These are phyloP conservation scores for Pelobates fuscus DNA, from an alignment of 2,113 vertebrate genomes.

Conservation along the genomic window DNA sequence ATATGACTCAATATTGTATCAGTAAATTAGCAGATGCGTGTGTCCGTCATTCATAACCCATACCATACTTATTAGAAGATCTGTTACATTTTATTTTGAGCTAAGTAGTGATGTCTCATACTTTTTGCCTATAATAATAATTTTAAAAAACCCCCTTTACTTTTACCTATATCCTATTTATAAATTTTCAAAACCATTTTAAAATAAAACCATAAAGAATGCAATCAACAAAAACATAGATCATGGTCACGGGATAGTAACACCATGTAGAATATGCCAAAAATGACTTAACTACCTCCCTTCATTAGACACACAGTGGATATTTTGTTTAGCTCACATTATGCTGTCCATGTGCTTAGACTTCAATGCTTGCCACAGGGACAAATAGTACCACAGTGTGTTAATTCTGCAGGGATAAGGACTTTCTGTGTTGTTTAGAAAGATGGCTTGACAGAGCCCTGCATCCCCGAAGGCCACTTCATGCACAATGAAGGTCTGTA, in stretches of 20 bases:
- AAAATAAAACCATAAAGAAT: too few species aligned
- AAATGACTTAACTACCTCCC: conserved; percentile 39
- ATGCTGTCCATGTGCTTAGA: conserved; percentile 49
- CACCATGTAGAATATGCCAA: conserved; percentile 38
- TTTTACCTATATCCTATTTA: too few species aligned
- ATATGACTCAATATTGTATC: too few species aligned
- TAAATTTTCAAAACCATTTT: too few species aligned
- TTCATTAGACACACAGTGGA: conserved; percentile 43
- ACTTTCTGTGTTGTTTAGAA: conserved; percentile 64
- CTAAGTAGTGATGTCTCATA: too few species aligned
- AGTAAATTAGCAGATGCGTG: too few species aligned
- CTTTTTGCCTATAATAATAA: too few species aligned
- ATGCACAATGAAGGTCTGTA: conserved; percentile 68
- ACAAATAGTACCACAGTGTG: conserved; percentile 49
- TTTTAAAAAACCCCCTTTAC: too few species aligned
- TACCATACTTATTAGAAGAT: too few species aligned
- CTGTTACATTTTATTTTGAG: too few species aligned
- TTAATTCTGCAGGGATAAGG: conserved; percentile 59
- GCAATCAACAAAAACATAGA: conserved; percentile 25
- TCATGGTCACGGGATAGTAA: conserved; percentile 44
- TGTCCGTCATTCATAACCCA: too few species aligned
- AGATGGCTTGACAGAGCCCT: conserved; percentile 66
- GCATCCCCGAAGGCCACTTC: conserved; percentile 67
- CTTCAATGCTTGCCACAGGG: conserved; percentile 45
- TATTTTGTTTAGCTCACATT: conserved; percentile 46